These are phyloP conservation scores for Euschistus heros DNA, from an alignment of 1,140 invertebrate species.

Conservation along the genomic window DNA sequence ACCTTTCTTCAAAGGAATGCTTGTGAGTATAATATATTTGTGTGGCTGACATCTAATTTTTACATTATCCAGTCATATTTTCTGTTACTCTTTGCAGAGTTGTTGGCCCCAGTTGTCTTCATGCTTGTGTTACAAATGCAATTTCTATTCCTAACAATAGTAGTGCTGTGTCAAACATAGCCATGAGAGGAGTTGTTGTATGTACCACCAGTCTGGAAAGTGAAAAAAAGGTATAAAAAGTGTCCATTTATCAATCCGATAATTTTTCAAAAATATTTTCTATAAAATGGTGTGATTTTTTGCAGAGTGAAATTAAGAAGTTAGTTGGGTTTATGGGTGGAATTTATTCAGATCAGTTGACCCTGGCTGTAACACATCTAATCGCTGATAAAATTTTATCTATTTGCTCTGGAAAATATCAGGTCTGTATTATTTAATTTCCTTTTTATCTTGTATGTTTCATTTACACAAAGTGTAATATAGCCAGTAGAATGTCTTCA, in stretches of 20 bases:
- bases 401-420: conserved; percentile 55
- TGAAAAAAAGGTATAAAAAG: conserved; percentile 44
- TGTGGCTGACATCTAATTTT: background rate
- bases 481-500: no score
- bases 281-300: conserved; percentile 19
- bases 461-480: no score
- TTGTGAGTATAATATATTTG: conserved; percentile 16
- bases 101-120: conserved; percentile 66
- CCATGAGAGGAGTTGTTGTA: conserved; percentile 65
- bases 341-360: conserved; percentile 55
- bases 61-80: no score
- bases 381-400: conserved; percentile 53
- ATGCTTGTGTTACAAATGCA: conserved; percentile 56
- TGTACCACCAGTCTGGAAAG: conserved; percentile 58
- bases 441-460: no score
- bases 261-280: background rate
- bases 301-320: conserved; percentile 51
- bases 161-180: conserved; percentile 65
- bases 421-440: conserved; percentile 38
- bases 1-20: conserved; percentile 6
- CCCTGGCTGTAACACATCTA: conserved; percentile 66
- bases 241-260: no score
- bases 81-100: conserved; percentile 45
- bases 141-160: conserved; percentile 60
- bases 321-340: conserved; percentile 77